Conservation (phyloP, 2,888 invertebrate genomes). For the Ophion ventricosus region DNA sequence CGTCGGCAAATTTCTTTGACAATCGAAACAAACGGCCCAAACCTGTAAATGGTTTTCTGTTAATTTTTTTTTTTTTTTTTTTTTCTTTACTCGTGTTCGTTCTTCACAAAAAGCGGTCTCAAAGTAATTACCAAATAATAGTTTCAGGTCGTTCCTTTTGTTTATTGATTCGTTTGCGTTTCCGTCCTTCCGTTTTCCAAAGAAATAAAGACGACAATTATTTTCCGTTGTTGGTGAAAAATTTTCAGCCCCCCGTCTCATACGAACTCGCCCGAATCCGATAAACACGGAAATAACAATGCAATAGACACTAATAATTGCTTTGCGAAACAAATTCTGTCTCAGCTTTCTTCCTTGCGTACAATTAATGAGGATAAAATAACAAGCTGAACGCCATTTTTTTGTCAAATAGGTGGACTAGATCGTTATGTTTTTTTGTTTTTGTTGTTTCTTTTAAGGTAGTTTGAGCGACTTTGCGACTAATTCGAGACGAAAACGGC, state of each 20-base stretch:
- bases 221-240: conserved; percentile 32
- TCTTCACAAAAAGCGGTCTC: background rate
- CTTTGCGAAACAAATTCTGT: conserved; percentile 4
- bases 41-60: background rate
- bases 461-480: conserved; percentile 65
- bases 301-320: background rate
- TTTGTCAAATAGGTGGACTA: conserved; percentile 33
- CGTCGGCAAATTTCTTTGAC: conserved; percentile 8
- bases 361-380: background rate
- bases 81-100: background rate
- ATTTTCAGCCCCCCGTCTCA: conserved; percentile 18
- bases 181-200: conserved; percentile 63
- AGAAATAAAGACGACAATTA: conserved; percentile 8
- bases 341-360: conserved; percentile 3
- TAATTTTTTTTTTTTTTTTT: background rate
- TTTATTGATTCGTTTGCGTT: conserved; percentile 66
- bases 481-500: conserved; percentile 62
- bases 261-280: conserved; percentile 11
- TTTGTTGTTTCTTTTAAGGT: conserved; percentile 62
- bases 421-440: conserved; percentile 60
- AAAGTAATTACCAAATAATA: background rate
- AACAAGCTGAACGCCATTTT: conserved; percentile 10
- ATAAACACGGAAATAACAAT: background rate
- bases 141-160: conserved; percentile 56
- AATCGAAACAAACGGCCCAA: conserved; percentile 11